Conservation (phyloP, 1,140 invertebrate species). For the Caenorhabditis inopinata region DNA sequence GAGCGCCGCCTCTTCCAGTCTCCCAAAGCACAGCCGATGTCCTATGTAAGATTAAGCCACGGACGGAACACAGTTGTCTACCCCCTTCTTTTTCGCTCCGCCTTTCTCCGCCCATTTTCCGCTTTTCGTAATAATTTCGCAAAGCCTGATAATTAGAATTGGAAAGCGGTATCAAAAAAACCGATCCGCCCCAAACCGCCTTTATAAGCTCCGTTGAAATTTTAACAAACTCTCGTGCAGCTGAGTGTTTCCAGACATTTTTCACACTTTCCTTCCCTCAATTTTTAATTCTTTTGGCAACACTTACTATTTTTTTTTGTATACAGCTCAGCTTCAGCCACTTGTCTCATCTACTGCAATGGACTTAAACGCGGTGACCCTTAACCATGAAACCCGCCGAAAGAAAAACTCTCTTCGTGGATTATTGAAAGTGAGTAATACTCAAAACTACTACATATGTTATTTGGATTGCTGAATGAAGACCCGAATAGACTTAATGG, state of each 20-base stretch:
- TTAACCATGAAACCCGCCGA: not conserved
- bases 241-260: not conserved
- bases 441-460: too few relatives aligned
- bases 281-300: not conserved
- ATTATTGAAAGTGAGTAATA: not conserved
- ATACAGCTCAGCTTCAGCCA: not conserved
- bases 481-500: too few relatives aligned
- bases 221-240: not conserved
- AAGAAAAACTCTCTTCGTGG: not conserved
- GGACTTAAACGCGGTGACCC: not conserved
- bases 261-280: not conserved
- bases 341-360: not conserved
- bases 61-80: not conserved
- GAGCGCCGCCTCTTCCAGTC: not conserved
- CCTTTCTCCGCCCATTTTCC: not conserved
- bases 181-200: slow-evolving; percentile 12
- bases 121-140: not conserved
- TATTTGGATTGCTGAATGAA: too few relatives aligned
- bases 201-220: not conserved
- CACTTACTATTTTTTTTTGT: not conserved
- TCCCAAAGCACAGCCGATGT: slow-evolving; percentile 15
- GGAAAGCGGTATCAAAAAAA: slow-evolving; percentile 6
- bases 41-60: not conserved
- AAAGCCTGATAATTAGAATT: slow-evolving; percentile 20
- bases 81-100: not conserved